phyloP scores from a whole-genome alignment of 1,140 invertebrate genomes.

The Brachionus koreanus region DNA sequence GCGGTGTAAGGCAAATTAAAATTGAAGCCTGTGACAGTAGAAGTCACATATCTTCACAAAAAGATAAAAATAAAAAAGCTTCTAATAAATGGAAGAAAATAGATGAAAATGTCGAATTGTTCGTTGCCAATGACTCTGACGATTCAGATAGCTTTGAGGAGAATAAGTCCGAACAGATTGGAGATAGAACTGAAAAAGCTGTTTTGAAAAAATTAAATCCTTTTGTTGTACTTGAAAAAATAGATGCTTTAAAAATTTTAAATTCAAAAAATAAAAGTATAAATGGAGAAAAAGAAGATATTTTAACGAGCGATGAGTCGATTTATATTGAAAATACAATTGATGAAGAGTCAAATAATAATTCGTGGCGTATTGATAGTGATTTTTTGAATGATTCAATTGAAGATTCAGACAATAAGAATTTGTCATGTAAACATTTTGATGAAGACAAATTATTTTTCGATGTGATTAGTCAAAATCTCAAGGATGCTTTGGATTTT shows the following conservation, averaged over 20 bases:
- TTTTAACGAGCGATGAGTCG: not conserved
- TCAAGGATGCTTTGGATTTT: not conserved
- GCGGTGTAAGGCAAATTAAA: not conserved
- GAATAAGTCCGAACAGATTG: not conserved
- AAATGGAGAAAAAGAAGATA: not conserved
- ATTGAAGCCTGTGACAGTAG: too few species aligned
- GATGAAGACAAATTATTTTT: not conserved
- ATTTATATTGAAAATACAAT: constrained; percentile 8
- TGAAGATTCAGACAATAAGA: not conserved
- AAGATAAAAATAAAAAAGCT: not conserved
- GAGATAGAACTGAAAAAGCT: too few species aligned
- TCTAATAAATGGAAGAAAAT: not conserved
- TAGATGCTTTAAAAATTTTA: not conserved
- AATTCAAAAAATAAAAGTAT: not conserved
- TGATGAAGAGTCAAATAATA: not conserved
- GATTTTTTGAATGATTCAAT: not conserved
- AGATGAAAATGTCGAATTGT: not conserved
- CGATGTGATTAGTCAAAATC: not conserved
- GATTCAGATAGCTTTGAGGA: not conserved
- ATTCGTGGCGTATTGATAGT: not conserved
- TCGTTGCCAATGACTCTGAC: not conserved
- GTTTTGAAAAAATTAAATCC: not conserved
- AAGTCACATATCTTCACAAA: not conserved
- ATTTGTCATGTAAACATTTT: not conserved
- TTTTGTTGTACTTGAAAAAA: not conserved